Conservation (phyloP, 2,113 vertebrate genomes). For the Gallinago jamesoni region DNA sequence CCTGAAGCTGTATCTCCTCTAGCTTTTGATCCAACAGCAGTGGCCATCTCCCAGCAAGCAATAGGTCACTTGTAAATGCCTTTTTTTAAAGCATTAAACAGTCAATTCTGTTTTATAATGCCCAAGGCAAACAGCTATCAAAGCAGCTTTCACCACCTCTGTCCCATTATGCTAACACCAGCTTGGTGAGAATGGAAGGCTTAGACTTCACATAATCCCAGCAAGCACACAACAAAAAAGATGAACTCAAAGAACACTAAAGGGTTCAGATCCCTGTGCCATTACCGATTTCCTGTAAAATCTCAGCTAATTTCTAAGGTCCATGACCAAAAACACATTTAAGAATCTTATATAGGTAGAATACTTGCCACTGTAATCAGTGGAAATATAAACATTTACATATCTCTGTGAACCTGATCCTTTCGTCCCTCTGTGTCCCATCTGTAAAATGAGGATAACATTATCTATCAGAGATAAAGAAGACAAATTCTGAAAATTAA, state of each 20-base stretch:
- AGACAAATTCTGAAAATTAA: not conserved
- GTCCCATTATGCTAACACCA: constrained; percentile 43
- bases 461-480: not conserved
- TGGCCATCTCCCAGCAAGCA: not conserved
- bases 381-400: constrained; percentile 31
- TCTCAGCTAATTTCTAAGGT: constrained; percentile 39
- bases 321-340: constrained; percentile 29
- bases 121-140: constrained; percentile 42
- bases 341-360: constrained; percentile 24
- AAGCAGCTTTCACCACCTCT: constrained; percentile 30
- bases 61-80: constrained; percentile 34
- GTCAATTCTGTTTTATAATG: constrained; percentile 35
- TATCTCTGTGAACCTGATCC: constrained; percentile 20
- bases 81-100: not conserved
- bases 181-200: constrained; percentile 34
- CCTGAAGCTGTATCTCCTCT: not conserved
- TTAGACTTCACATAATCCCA: constrained; percentile 38
- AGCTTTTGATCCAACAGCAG: constrained; percentile 46
- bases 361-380: constrained; percentile 1
- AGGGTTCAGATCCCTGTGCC: constrained; percentile 5
- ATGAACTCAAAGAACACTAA: constrained; percentile 34
- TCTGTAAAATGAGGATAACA: constrained; percentile 20
- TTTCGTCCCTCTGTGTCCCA: not conserved
- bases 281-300: constrained; percentile 43
- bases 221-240: constrained; percentile 21